These are phyloP conservation scores for Rhopalosiphum nymphaeae DNA, from an alignment of 2,888 invertebrate genomes.

Conservation along the genomic window DNA sequence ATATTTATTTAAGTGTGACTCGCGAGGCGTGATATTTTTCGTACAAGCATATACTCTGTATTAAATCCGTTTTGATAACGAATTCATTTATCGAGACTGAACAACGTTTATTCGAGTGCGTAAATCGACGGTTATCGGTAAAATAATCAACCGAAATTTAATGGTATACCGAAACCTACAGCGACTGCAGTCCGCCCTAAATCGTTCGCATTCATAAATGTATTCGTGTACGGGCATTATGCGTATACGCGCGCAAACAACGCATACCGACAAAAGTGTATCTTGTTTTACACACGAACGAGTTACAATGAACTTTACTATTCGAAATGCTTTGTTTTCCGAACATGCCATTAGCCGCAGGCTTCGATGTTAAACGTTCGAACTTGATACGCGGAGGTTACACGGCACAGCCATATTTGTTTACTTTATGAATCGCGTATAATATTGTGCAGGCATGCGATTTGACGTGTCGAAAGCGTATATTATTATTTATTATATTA, in stretches of 20 bases:
- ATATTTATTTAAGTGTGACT: not conserved
- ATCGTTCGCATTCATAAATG: not conserved
- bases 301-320: not conserved
- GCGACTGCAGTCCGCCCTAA: not conserved
- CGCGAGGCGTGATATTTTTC: not conserved
- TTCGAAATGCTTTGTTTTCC: slow-evolving; percentile 22
- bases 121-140: not conserved
- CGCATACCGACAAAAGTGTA: slow-evolving; percentile 10
- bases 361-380: slow-evolving; percentile 13
- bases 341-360: slow-evolving; percentile 8
- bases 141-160: not conserved
- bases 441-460: not conserved
- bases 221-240: not conserved
- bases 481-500: slow-evolving; percentile 7
- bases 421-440: not conserved
- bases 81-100: not conserved
- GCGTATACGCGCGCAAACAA: not conserved
- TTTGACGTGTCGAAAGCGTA: not conserved
- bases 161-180: not conserved
- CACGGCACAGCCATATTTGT: not conserved
- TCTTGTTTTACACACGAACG: slow-evolving; percentile 31
- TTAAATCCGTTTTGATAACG: not conserved
- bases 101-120: not conserved
- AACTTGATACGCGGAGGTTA: not conserved
- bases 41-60: not conserved